These are phyloP conservation scores for Agrotis exclamationis DNA, from an alignment of 2,888 invertebrate species.

Conservation along the genomic window DNA sequence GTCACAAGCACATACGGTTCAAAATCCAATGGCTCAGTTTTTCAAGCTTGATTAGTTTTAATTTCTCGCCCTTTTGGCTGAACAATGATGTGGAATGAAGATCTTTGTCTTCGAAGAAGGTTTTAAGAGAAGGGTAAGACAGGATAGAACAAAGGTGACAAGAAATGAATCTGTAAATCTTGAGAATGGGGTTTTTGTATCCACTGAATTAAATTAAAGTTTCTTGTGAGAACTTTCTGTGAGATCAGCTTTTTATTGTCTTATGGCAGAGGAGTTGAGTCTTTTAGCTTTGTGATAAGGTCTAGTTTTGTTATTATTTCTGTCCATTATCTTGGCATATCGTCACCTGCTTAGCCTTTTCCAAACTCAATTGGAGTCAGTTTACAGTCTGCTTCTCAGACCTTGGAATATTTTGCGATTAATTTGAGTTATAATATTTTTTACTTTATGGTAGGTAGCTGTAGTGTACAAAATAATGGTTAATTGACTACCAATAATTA, in stretches of 20 bases:
- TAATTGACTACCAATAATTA: no score
- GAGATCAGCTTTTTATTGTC: no score
- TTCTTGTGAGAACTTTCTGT: background rate
- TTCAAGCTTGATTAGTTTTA: constrained; percentile 72
- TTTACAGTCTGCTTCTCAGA: no score
- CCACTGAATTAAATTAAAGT: constrained; percentile 2
- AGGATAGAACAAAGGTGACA: constrained; percentile 22
- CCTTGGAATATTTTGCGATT: no score
- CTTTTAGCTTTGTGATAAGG: background rate
- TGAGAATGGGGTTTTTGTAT: constrained; percentile 7
- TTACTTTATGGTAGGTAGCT: no score
- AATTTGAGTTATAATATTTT: no score
- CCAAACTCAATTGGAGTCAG: no score
- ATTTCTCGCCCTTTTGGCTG: constrained; percentile 81
- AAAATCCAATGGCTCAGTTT: constrained; percentile 33
- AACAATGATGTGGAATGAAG: constrained; percentile 81
- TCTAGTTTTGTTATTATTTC: background rate
- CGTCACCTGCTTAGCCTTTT: no score
- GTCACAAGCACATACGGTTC: constrained; percentile 16
- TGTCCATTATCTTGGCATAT: background rate
- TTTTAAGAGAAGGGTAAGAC: constrained; percentile 52
- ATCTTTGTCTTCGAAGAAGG: constrained; percentile 69
- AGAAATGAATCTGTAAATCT: constrained; percentile 24
- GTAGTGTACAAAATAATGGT: no score
- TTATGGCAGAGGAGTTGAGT: no score